These are phyloP conservation scores for Helicolenus hilgendorfi DNA, from an alignment of 2,797 vertebrate species.

Conservation along the genomic window DNA sequence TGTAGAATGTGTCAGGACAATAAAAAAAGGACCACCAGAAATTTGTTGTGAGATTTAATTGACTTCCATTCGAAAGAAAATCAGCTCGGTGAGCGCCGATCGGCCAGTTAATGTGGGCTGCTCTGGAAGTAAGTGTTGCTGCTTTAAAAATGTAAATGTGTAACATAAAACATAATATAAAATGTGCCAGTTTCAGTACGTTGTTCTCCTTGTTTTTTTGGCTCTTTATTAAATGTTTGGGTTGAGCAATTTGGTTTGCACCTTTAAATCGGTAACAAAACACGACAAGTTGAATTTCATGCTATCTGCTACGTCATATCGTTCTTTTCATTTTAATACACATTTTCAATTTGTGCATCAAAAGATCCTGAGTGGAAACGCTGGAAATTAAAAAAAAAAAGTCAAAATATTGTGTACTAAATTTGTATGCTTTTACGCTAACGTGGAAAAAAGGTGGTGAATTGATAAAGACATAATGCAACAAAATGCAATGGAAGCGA, in stretches of 20 bases:
- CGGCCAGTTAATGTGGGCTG: not conserved
- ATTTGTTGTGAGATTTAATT: slow-evolving; percentile 65
- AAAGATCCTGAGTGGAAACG: not conserved
- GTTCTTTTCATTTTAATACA: not conserved
- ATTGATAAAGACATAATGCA: not conserved
- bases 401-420: not conserved
- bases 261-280: not conserved
- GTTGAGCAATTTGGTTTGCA: not conserved
- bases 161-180: not conserved
- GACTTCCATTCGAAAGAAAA: slow-evolving; percentile 55
- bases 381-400: not conserved
- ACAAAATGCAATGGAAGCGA: not conserved
- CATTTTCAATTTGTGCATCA: not conserved
- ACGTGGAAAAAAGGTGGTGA: not conserved
- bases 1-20: slow-evolving; percentile 80
- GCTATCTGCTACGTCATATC: not conserved
- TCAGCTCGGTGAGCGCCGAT: slow-evolving; percentile 1
- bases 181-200: not conserved
- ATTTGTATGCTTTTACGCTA: not conserved
- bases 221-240: not conserved
- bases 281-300: not conserved
- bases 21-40: slow-evolving; percentile 89
- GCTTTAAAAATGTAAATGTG: not conserved
- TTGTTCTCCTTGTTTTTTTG: not conserved
- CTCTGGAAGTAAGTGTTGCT: not conserved